Conservation (phyloP, 2,797 vertebrate genomes). For the Ptychobarbus kaznakovi region DNA sequence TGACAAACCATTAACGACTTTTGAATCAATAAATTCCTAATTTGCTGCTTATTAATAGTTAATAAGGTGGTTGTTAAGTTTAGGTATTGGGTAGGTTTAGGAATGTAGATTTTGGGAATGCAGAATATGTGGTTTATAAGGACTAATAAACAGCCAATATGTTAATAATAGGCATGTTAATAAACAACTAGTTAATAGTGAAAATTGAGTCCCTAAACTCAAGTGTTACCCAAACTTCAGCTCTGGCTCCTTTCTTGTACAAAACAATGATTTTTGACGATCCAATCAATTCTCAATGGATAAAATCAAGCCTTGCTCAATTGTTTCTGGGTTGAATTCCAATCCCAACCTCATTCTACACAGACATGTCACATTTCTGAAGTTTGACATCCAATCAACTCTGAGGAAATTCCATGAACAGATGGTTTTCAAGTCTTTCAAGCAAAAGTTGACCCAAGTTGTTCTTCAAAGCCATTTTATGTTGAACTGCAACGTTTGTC, state of each 20-base stretch:
- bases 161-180: no score
- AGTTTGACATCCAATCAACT: not conserved
- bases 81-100: no score
- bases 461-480: not conserved
- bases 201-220: not conserved
- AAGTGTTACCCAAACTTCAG: not conserved
- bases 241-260: not conserved
- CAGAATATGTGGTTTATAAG: no score
- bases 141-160: no score
- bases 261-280: not conserved
- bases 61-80: no score
- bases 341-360: not conserved
- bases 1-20: not conserved
- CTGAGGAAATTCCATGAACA: not conserved
- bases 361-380: not conserved
- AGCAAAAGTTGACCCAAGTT: not conserved
- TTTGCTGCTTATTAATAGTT: no score
- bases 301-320: not conserved
- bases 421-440: not conserved
- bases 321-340: not conserved
- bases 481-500: not conserved
- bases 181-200: no score
- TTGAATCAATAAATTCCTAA: not conserved
- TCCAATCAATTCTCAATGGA: not conserved
- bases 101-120: no score